Base-by-base conservation (phyloP, 2,888 invertebrate species). In the Dermolepida albohirtum region DNA sequence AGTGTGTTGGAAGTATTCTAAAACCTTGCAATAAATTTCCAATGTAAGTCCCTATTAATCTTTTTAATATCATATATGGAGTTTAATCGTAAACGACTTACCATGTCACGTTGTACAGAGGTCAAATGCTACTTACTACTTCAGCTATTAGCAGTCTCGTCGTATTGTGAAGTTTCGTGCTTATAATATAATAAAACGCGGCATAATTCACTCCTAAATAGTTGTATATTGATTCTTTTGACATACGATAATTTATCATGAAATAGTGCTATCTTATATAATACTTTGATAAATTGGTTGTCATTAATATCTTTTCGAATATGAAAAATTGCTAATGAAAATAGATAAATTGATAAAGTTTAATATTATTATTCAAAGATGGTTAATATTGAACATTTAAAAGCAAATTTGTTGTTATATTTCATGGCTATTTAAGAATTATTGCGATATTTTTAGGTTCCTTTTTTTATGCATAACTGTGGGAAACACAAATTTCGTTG, bases 61-160 rank as follows among this genome's bases (percentile, higher is more conserved):
- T 57, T 66, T 66, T 66, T 66, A 66, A 66, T 66, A 54, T 54
- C 40, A 7, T 29, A 43, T 49, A 57, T 51, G 12, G 55, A 49
- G 47, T 49, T 66, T 66, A 66, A 66, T 57, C 47, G 22, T 47
- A 50, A n/a, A 27, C 66, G 57, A 57, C 66, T 55, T 27, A 10
- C 17, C 40, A 40, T 43, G 66, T 49, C 55, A 55, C 17, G 44
- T 59, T 43, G 27, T 44, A 59, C 44, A 29, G 12, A 47, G 66
- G 66, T 66, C 66, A 66, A 66, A 66, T 49, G 66, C 66, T 66
- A 66, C 66, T 57, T 66, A 66, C 49, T 22, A 22, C 4, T 2
- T 22, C 49, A 66, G 40, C 49, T 40, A 39, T 64, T 40, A 41
- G 52, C 51, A 52, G 22, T 49, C 55, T 66, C 34, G 34, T 6